Evolutionary conservation across 2,888 invertebrate genomes (phyloP).

Genomic region (Andricus curvator): DNA sequence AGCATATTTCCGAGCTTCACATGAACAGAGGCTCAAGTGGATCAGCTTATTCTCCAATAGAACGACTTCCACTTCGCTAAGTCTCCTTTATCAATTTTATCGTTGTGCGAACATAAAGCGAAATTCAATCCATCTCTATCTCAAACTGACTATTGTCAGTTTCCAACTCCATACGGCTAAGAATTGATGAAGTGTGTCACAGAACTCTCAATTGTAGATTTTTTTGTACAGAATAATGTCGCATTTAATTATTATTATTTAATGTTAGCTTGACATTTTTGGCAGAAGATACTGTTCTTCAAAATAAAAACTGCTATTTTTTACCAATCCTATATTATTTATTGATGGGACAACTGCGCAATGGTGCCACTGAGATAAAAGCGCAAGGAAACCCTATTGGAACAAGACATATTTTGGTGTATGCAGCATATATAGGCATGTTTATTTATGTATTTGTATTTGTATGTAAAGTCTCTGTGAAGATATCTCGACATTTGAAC

Average conservation of each 20-base stretch:
- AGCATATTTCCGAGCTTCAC: constrained; percentile 10
- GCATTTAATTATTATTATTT: too few relatives aligned
- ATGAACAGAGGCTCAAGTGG: constrained; percentile 1
- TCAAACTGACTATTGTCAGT: neutral
- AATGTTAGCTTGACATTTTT: too few relatives aligned
- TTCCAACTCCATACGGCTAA: neutral
- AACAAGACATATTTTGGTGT: neutral
- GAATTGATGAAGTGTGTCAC: too few relatives aligned
- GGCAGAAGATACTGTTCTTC: too few relatives aligned
- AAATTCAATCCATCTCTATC: constrained; percentile 1
- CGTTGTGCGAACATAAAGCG: constrained; percentile 17
- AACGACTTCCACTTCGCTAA: constrained; percentile 18
- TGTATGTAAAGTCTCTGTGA: neutral
- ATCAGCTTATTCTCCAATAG: constrained; percentile 28
- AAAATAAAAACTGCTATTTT: too few relatives aligned
- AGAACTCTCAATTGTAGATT: too few relatives aligned
- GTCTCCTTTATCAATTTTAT: constrained; percentile 32
- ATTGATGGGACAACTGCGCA: neutral
- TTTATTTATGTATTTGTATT: neutral
- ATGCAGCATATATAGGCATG: neutral
- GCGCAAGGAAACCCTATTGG: neutral
- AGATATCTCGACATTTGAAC: constrained; percentile 9
- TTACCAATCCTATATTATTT: neutral
- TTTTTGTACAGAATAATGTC: too few relatives aligned
- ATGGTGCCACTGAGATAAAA: constrained; percentile 14